Evolutionary conservation across 2,888 invertebrate genomes (phyloP).

Genomic region (Brachycybe producta): DNA sequence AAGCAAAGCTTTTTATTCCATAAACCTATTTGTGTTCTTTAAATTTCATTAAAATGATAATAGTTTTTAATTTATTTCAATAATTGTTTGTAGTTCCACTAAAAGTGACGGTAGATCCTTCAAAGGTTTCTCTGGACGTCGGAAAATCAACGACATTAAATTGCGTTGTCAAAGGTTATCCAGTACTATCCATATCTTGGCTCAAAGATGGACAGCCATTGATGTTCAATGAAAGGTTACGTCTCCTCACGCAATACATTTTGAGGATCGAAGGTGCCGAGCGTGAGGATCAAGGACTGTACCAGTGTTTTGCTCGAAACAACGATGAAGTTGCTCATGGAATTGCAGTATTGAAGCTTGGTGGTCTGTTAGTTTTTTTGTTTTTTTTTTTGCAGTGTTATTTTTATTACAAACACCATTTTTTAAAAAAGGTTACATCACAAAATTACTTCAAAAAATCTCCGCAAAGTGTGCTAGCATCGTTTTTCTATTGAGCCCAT

Average conservation of each 20-base stretch:
- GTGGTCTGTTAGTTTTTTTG: constrained; percentile 53
- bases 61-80: constrained; percentile 1
- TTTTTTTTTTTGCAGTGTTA: constrained; percentile 26
- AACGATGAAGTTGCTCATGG: constrained; percentile 74
- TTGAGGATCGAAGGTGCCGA: constrained; percentile 27
- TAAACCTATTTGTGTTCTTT: not conserved
- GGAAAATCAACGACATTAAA: constrained; percentile 30
- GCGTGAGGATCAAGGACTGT: constrained; percentile 32
- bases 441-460: no score
- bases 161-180: constrained; percentile 41
- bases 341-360: constrained; percentile 62
- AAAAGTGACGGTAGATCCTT: constrained; percentile 17
- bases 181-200: constrained; percentile 83
- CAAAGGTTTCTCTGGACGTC: constrained; percentile 26
- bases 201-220: constrained; percentile 80
- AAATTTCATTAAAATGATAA: not conserved
- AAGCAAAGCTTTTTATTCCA: no score
- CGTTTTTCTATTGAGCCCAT: no score
- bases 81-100: constrained; percentile 16
- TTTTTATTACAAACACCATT: no score
- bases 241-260: constrained; percentile 18
- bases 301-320: constrained; percentile 49
- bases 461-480: no score
- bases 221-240: constrained; percentile 14
- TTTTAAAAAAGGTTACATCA: no score